phyloP scores from a whole-genome alignment of 2,888 invertebrate species.

The Laothoe populi region DNA sequence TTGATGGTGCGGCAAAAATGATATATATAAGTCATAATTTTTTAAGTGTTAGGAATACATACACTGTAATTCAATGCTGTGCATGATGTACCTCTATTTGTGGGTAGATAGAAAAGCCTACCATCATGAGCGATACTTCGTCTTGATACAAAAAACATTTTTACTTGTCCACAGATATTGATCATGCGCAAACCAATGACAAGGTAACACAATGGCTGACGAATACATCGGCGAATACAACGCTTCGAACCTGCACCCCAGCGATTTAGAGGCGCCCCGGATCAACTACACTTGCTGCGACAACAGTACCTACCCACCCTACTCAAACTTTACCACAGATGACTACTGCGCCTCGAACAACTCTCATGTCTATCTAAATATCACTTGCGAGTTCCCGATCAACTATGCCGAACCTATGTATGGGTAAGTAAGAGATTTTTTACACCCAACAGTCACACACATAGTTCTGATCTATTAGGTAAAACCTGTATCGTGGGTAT shows the following conservation, averaged over 20 bases:
- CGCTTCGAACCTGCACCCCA: constrained; percentile 33
- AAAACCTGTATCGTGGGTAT: too few relatives aligned
- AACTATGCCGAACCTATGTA: constrained; percentile 89
- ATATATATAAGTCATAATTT: too few relatives aligned
- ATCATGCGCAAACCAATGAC: constrained; percentile 33
- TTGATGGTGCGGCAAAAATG: too few relatives aligned
- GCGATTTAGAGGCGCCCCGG: not conserved
- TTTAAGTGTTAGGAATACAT: too few relatives aligned
- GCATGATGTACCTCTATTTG: too few relatives aligned
- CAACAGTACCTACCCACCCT: constrained; percentile 56
- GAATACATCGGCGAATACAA: constrained; percentile 61
- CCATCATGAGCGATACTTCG: too few relatives aligned
- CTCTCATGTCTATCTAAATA: constrained; percentile 84
- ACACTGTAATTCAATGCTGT: too few relatives aligned
- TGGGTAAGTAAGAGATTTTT: constrained; percentile 70
- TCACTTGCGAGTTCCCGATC: constrained; percentile 87
- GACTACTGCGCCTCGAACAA: constrained; percentile 74
- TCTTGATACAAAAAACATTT: not conserved
- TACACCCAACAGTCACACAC: too few relatives aligned
- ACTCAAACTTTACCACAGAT: constrained; percentile 67
- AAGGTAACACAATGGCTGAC: constrained; percentile 64
- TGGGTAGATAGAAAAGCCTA: too few relatives aligned
- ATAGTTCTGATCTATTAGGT: too few relatives aligned
- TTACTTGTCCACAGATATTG: constrained; percentile 15
- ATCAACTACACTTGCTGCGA: constrained; percentile 60